phyloP scores from a whole-genome alignment of 2,888 invertebrate species.

The Pinctada fucata region DNA sequence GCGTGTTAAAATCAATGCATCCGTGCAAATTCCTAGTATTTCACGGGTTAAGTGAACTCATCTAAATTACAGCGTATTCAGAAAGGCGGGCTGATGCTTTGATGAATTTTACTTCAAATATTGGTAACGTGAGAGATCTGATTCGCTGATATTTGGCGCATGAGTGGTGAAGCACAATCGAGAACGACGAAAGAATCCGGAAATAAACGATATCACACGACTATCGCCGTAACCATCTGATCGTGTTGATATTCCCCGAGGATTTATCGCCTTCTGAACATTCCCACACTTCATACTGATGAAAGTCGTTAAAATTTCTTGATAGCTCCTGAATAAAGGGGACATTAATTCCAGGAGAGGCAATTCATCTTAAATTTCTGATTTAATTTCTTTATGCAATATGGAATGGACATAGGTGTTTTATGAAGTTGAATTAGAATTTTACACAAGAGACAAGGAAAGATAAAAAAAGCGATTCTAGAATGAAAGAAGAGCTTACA shows the following conservation, averaged over 20 bases:
- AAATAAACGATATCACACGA: neutral
- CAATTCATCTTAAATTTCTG: no score
- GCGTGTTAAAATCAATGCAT: neutral
- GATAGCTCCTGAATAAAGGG: no score
- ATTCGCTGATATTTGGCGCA: conserved; percentile 1
- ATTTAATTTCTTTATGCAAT: no score
- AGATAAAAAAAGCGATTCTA: no score
- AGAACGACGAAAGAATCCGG: neutral
- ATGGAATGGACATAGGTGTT: no score
- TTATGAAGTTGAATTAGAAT: no score
- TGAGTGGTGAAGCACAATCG: neutral
- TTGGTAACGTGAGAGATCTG: neutral
- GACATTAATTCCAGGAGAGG: no score
- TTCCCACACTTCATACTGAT: no score
- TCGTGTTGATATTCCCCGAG: neutral
- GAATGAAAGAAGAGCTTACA: no score
- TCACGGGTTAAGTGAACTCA: neutral
- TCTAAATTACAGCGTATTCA: neutral
- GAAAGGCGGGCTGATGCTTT: neutral
- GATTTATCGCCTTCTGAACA: neutral
- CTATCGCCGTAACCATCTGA: neutral
- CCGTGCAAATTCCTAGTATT: neutral
- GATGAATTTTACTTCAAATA: neutral
- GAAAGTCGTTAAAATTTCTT: no score
- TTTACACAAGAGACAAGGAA: no score